Evolutionary conservation across 92 coral and sea anemone genomes (phyloP).

Genomic region (Bergia puertoricense): DNA sequence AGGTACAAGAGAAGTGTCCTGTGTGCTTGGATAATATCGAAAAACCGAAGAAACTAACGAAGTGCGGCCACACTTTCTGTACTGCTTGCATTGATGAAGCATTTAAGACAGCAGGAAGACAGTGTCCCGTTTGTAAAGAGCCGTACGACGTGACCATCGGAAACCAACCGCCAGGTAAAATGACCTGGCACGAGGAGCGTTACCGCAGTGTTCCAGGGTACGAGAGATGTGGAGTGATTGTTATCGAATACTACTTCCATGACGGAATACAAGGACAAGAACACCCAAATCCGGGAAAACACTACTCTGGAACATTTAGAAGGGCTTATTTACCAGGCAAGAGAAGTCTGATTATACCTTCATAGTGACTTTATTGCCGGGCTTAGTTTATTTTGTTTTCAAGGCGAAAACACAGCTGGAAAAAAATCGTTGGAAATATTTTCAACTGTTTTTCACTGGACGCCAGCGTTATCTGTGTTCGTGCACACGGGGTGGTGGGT

Average conservation of each 20-base stretch:
- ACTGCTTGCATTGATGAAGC: conserved; percentile 56
- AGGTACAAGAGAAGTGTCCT: conserved; percentile 45
- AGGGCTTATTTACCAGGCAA: conserved; percentile 46
- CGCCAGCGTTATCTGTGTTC: too few species aligned
- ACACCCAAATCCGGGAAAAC: conserved; percentile 38
- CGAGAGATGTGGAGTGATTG: conserved; percentile 43
- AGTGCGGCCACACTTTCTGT: conserved; percentile 77
- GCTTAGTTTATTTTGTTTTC: too few species aligned
- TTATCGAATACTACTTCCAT: conserved; percentile 40
- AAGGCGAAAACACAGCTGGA: too few species aligned
- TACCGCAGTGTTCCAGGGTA: conserved; percentile 53
- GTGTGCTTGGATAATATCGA: conserved; percentile 62
- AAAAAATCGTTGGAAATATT: too few species aligned
- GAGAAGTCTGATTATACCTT: too few species aligned
- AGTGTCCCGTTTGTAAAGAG: conserved; percentile 64
- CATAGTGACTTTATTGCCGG: too few species aligned
- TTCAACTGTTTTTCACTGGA: too few species aligned
- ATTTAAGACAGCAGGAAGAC: conserved; percentile 33
- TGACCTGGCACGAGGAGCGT: conserved; percentile 8
- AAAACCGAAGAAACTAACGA: conserved; percentile 44
- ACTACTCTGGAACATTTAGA: conserved; percentile 24
- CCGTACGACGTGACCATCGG: conserved; percentile 65
- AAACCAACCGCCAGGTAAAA: conserved; percentile 73
- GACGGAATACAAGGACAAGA: conserved; percentile 47
- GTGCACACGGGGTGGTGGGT: too few species aligned